Base-by-base conservation (phyloP, 2,888 invertebrate species). In the Horisme vitalbata region DNA sequence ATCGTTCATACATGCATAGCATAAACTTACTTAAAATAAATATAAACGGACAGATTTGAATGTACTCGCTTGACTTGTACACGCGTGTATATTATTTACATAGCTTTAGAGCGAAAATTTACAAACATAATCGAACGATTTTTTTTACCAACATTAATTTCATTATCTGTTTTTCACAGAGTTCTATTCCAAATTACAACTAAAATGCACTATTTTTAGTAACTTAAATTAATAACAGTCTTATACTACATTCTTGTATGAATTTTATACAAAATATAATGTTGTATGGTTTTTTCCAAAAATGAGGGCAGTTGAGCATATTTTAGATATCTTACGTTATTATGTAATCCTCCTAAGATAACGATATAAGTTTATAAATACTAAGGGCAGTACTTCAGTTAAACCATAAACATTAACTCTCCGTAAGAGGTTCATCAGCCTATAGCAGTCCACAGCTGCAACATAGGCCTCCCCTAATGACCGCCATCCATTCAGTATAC, bases 151-250 rank as follows among this genome's bases (percentile, higher is more conserved):
- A 33, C 23, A 6, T 34, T 23, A 41, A 10, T 14, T 28, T 27
- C 26, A 24, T 38, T 21, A 37, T 32, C 24, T 32, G 33, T 20
- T 26, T 8, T n/a, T 27, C n/a, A 27, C 38, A 27, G 33, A 33
- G 39, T 34, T 45, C 20, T 41, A 26, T 31, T 35, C 34, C 53
- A 46, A 33, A 51, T 35, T 26, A 33, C 18, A 56, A 50, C 30
- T 12, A 37, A 46, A 47, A 47, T 44, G 31, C 11, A 18, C 23
- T 34, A 43, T 36, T 27, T 31, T 8, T 18, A 27, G 10, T 30
- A 52, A 46, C 62, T 61, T 62, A 63, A 52, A 61, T 48, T 49
- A 45, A 44, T 59, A 67, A 57, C 70, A 70, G 70, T 70, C 70
- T 68, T 67, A 66, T n/a, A n/a, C n/a, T n/a, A n/a, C n/a, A n/a